Base-by-base conservation (phyloP, 2,888 invertebrate genomes). In the Dasysyrphus albostriatus region DNA sequence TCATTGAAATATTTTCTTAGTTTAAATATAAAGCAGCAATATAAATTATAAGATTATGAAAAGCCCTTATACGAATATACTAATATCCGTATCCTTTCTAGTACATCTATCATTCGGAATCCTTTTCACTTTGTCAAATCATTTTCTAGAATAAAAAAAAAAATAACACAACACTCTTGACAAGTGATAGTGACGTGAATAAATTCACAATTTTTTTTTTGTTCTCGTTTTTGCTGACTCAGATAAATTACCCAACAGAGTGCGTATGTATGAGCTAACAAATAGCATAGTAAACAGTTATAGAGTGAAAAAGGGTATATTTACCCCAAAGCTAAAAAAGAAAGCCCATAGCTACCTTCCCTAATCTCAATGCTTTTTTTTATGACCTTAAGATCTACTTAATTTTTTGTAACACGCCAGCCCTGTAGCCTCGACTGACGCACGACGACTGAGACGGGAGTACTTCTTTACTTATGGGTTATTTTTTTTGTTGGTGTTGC, bases 321-420 rank as follows among this genome's bases (percentile, higher is more conserved):
- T 24, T 69, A 39, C 54, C 69, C 69, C 19, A 14, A 32, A 69
- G 69, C 42, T 32, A 39, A 39, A 47, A 44, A 37, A 63, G 19
- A 24, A 51, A 51, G 51, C 5, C 51, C 29, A 29, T 29, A n/a
- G 8, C 32, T 32, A 34, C 24, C 24, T 34, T 37, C 56, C 73
- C n/a, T 83, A 83, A 79, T 79, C 79, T 74, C 58, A 49, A 63
- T 79, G 74, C 47, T 49, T 54, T 74, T 51, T 78, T 74, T 79
- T 73, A 79, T 83, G 79, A 42, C 79, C 34, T 56, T 79, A 79
- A 79, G 74, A 49, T 69, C 34, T 51, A 61, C 72, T 78, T 83
- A 74, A 69, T 83, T 73, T 73, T 73, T 61, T 69, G 78, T 54
- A 42, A 69, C 69, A 54, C 54, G 24, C 69, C 67, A 42, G 12